phyloP scores from a whole-genome alignment of 2,797 vertebrate genomes.

The Podarcis siculus region DNA sequence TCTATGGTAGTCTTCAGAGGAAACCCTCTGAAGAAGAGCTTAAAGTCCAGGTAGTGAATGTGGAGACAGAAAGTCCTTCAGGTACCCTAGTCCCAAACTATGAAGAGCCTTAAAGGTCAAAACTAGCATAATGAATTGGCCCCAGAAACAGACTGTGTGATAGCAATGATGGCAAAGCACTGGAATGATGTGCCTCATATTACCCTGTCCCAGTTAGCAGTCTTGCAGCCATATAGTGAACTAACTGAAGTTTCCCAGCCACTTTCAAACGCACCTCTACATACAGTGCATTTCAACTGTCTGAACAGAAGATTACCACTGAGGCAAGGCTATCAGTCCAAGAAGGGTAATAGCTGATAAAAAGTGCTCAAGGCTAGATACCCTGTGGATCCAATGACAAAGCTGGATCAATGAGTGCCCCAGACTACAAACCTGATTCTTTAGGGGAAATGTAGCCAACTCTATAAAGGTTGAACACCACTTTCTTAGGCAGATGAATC shows the following conservation, averaged over 20 bases:
- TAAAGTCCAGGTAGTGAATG: too few species aligned
- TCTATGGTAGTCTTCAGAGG: not conserved
- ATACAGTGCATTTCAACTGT: not conserved
- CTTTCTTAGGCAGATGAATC: not conserved
- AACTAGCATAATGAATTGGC: not conserved
- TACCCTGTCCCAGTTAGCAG: not conserved
- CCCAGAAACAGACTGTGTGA: not conserved
- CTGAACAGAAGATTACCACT: not conserved
- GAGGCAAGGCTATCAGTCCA: not conserved
- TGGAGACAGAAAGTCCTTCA: not conserved
- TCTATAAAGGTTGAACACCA: not conserved
- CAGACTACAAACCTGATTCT: too few species aligned
- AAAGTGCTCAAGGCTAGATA: not conserved
- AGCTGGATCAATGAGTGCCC: not conserved
- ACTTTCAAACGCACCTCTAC: not conserved
- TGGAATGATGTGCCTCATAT: not conserved
- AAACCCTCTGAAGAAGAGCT: not conserved
- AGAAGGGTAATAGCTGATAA: not conserved
- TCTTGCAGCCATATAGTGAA: not conserved
- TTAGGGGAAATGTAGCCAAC: not conserved
- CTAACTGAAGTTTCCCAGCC: not conserved
- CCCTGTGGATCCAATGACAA: not conserved
- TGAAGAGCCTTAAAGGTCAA: not conserved
- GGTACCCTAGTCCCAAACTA: not conserved
- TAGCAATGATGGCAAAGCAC: not conserved